Base-by-base conservation (phyloP, 2,113 vertebrate genomes). In the Ciconia stormi region DNA sequence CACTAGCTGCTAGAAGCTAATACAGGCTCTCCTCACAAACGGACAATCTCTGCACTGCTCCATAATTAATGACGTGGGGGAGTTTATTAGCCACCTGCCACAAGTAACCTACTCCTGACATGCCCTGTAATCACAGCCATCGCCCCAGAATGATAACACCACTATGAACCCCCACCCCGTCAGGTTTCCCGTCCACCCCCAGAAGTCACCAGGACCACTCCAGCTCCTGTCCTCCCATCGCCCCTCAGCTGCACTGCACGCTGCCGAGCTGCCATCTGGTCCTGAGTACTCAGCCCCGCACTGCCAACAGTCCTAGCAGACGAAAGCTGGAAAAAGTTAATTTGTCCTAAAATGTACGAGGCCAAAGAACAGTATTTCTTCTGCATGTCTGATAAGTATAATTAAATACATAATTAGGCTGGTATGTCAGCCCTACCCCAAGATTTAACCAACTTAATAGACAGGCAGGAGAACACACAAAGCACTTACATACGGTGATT, bases 341-440 rank as follows among this genome's bases (percentile, higher is more conserved):
- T 70, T 59, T 79, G 81, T 76, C 71, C 74, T 82, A 50, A 89
- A 86, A 84, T 0, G 8, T 9, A 32, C 53, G 44, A 34, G 77
- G 78, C 59, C 38, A 61, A 56, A 73, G 88, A 95, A 79, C 53
- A 83, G n/a, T 12, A 16, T 73, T 94, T 82, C 72, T 93, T 67
- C 58, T 36, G 65, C 53, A 22, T 27, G 78, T 25, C 89, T 94
- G 94, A 62, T 82, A 78, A 92, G 58, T 87, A 87, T 79, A 95
- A 97, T 97, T 94, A 96, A 93, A 87, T 44, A 69, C 69, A 76
- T 91, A 82, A 93, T 83, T 85, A 86, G 84, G 93, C 55, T 83
- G 72, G n/a, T 71, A 55, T 67, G 70, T 92, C 90, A 94, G 91
- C 55, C 83, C 82, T 83, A 76, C 65, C 58, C 6, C 1, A 29